Evolutionary conservation across 2,113 vertebrate genomes (phyloP).

Genomic region (Agapornis roseicollis): DNA sequence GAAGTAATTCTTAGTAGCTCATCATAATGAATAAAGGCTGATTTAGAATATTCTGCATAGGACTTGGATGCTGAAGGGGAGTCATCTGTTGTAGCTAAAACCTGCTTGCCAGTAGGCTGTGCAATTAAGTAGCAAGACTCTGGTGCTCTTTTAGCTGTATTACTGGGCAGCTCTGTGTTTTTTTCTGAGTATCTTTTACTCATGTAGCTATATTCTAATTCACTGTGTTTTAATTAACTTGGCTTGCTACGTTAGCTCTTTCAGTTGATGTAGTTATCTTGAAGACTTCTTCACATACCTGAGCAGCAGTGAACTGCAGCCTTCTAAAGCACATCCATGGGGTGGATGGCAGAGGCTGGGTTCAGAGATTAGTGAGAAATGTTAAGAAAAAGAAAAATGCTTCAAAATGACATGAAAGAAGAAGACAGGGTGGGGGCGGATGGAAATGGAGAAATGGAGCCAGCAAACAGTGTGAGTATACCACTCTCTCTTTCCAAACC

Average conservation of each 20-base stretch:
- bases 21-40: slow-evolving; percentile 47
- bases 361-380: background rate
- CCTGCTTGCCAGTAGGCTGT: slow-evolving; percentile 58
- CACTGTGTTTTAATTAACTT: slow-evolving; percentile 48
- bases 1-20: slow-evolving; percentile 47
- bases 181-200: slow-evolving; percentile 23
- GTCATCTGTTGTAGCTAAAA: slow-evolving; percentile 65
- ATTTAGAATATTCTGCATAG: background rate
- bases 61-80: slow-evolving; percentile 53
- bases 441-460: background rate
- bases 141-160: slow-evolving; percentile 55
- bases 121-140: slow-evolving; percentile 59
- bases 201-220: slow-evolving; percentile 29
- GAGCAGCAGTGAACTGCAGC: background rate
- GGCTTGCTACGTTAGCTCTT: background rate
- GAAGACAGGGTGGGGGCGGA: background rate
- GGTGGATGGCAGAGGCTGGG: background rate
- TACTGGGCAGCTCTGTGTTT: slow-evolving; percentile 24
- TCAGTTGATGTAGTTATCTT: slow-evolving; percentile 19
- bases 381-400: background rate
- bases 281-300: background rate
- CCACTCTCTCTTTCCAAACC: background rate
- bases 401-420: background rate
- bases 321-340: background rate
- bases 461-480: background rate